phyloP scores from a whole-genome alignment of 2,888 invertebrate genomes.

The Heliconius erato region DNA sequence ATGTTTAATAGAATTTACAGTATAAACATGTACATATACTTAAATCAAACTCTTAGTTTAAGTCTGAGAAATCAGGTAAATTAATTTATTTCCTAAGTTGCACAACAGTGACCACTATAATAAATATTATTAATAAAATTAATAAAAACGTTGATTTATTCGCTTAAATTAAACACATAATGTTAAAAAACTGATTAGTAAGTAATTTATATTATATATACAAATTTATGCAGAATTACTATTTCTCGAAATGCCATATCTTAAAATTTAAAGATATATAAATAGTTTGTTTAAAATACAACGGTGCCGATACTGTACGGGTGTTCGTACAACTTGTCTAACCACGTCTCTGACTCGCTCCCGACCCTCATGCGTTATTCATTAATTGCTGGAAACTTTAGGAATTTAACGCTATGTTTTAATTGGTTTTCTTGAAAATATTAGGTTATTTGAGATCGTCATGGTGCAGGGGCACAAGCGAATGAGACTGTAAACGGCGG shows the following conservation, averaged over 20 bases:
- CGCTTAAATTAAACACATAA: neutral
- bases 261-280: slow-evolving; percentile 4
- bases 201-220: neutral
- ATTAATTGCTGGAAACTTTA: slow-evolving; percentile 37
- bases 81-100: neutral
- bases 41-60: no score
- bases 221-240: neutral
- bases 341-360: slow-evolving; percentile 51
- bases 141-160: neutral
- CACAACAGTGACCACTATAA: neutral
- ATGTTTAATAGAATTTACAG: no score
- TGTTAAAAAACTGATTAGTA: neutral
- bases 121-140: neutral
- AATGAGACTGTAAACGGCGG: no score
- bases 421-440: neutral
- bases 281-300: slow-evolving; percentile 40
- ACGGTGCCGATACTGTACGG: slow-evolving; percentile 41
- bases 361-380: slow-evolving; percentile 51
- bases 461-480: no score
- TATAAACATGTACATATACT: no score
- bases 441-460: neutral
- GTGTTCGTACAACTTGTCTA: slow-evolving; percentile 44
- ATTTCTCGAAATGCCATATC: neutral
- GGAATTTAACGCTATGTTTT: neutral
- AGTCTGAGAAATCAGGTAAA: no score